phyloP scores from a whole-genome alignment of 2,113 vertebrate genomes.

The Anarrhichthys ocellatus region DNA sequence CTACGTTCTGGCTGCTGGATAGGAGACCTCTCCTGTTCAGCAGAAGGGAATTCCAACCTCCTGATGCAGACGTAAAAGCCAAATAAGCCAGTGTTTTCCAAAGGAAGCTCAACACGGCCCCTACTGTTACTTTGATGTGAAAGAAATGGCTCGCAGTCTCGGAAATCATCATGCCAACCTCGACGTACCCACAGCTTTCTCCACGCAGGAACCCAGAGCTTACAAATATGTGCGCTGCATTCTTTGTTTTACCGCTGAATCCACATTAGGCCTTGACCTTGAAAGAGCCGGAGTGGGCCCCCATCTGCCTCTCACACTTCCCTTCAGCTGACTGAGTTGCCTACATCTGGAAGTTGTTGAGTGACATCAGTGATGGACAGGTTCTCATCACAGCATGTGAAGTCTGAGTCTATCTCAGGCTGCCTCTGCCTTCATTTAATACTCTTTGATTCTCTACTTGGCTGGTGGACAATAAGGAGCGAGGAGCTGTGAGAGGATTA shows the following conservation, averaged over 20 bases:
- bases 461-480: slow-evolving; percentile 34
- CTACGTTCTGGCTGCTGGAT: slow-evolving; percentile 15
- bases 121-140: slow-evolving; percentile 71
- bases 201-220: slow-evolving; percentile 36
- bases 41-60: slow-evolving; percentile 59
- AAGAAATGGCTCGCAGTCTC: slow-evolving; percentile 62
- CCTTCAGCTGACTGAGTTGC: slow-evolving; percentile 58
- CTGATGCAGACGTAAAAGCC: slow-evolving; percentile 56
- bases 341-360: slow-evolving; percentile 84
- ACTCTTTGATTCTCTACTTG: slow-evolving; percentile 58
- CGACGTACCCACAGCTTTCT: slow-evolving; percentile 29
- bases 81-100: slow-evolving; percentile 78
- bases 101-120: slow-evolving; percentile 67
- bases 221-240: slow-evolving; percentile 43
- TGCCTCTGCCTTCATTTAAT: slow-evolving; percentile 35
- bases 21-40: slow-evolving; percentile 32
- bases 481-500: slow-evolving; percentile 50
- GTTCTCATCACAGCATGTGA: slow-evolving; percentile 74
- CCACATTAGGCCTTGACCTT: slow-evolving; percentile 62
- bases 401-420: slow-evolving; percentile 52
- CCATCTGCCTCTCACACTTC: slow-evolving; percentile 44
- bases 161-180: slow-evolving; percentile 57
- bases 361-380: slow-evolving; percentile 81
- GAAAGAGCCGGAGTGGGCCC: slow-evolving; percentile 40
- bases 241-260: slow-evolving; percentile 52